Evolutionary conservation across 2,888 invertebrate genomes (phyloP).

Genomic region (Ophion slaviceki): DNA sequence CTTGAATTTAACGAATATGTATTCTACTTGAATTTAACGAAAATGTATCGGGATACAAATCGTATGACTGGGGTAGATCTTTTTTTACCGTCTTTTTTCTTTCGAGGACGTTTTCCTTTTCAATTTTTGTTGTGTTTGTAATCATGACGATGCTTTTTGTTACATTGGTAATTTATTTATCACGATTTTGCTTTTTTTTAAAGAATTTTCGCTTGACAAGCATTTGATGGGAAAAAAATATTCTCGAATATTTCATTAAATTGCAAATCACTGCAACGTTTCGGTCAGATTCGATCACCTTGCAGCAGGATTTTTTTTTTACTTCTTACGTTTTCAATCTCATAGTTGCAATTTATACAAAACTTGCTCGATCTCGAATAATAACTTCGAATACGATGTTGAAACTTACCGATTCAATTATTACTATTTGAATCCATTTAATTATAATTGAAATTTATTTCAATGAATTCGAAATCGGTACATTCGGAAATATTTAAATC

Average conservation of each 20-base stretch:
- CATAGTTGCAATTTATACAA: background rate
- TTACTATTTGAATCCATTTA: background rate
- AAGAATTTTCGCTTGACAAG: background rate
- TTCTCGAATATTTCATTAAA: too few species aligned
- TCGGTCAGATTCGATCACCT: background rate
- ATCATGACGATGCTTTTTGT: background rate
- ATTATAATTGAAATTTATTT: background rate
- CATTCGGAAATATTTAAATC: background rate
- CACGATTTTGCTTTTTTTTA: background rate
- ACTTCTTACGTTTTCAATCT: background rate
- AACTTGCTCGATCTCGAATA: background rate
- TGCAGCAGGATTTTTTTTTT: background rate
- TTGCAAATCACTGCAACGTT: background rate
- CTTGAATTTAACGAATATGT: slow-evolving; percentile 44
- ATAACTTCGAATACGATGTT: background rate
- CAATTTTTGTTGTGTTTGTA: background rate
- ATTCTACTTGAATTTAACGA: slow-evolving; percentile 43
- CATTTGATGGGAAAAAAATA: too few species aligned
- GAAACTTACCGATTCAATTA: background rate
- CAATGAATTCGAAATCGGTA: background rate
- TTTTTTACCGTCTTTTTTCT: background rate
- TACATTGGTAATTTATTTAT: background rate
- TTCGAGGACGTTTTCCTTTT: background rate
- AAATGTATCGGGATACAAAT: slow-evolving; percentile 44
- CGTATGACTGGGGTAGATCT: background rate